Base-by-base conservation (phyloP, 2,113 vertebrate species). In the Zonotrichia leucophrys region DNA sequence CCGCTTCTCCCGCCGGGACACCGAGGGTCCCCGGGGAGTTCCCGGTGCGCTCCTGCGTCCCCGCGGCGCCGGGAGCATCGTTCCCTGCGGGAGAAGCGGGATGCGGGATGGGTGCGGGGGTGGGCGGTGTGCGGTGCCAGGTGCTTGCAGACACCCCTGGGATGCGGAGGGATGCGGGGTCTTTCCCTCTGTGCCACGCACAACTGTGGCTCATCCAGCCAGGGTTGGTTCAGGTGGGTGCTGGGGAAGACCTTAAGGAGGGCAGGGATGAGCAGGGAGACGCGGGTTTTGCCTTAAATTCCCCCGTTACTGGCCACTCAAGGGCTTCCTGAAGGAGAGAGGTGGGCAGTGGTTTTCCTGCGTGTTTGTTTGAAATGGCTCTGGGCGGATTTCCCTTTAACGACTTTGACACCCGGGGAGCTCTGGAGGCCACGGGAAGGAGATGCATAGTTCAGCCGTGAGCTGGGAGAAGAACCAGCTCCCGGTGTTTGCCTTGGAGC, bases 31-130 rank as follows among this genome's bases (percentile, higher is more conserved):
- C 44, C 59, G 11, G 68, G 8, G 25, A 23, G 44, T 9, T 21
- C 35, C 50, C 35, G 58, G 35, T 22, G 55, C 31, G 24, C 24
- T 46, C 28, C 35, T 7, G 66, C 81, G 47, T 74, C 63, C 52
- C 47, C 59, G 23, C 11, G 12, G 74, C n/a, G 15, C 64, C 56
- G 1, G 89, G 83, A 92, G 92, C 90, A 96, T 91, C 90, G 56
- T 42, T 56, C 60, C 30, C 55, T 37, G 10, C 42, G 73, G 30
- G 5, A 3, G 23, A 11, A 5, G 52, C 39, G 77, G 67, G 72
- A 31, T 33, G 33, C 4, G 74, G 42, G 33, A 13, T 27, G 44
- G 24, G 17, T 37, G 25, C 46, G 21, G n/a, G 16, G 16, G 3
- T 15, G 69, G 5, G 3, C 56, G 28, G 6, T 12, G 56, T 19